A percentile compares a stretch with the other conserved stretches of the same genome.
Conservation (phyloP, 1,140 invertebrate species). For the Maconellicoccus hirsutus region DNA sequence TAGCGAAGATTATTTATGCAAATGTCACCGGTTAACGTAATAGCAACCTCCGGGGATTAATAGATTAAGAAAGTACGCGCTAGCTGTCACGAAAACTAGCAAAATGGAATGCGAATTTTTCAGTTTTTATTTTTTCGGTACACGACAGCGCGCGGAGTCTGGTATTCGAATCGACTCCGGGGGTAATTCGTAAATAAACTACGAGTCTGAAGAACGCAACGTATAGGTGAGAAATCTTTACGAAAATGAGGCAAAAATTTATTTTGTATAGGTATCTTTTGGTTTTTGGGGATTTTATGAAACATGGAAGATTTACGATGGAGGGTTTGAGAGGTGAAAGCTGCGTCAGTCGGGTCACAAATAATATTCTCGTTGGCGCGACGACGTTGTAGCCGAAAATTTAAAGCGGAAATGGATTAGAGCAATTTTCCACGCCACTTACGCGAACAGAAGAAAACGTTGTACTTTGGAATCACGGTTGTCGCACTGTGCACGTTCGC, state of each 20-base stretch:
- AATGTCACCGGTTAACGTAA: no score
- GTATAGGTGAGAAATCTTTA: no score
- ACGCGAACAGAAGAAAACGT: constrained; percentile 10
- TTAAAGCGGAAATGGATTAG: constrained; percentile 11
- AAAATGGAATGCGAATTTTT: background rate
- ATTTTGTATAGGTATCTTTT: no score
- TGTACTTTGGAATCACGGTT: background rate
- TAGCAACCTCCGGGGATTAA: background rate
- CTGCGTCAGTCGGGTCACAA: no score
- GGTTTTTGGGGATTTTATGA: no score
- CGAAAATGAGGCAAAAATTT: no score
- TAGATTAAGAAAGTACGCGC: background rate
- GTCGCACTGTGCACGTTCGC: background rate
- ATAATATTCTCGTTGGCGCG: background rate
- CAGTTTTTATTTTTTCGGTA: background rate
- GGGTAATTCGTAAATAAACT: background rate
- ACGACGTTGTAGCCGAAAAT: background rate
- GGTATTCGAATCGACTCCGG: background rate
- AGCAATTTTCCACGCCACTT: constrained; percentile 6
- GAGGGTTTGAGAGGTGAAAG: no score
- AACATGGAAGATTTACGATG: no score
- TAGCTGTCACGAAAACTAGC: background rate
- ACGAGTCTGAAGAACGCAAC: no score
- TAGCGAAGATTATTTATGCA: no score
- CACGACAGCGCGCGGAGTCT: no score